Conservation (phyloP, 2,113 vertebrate species). For the Rynchops niger region DNA sequence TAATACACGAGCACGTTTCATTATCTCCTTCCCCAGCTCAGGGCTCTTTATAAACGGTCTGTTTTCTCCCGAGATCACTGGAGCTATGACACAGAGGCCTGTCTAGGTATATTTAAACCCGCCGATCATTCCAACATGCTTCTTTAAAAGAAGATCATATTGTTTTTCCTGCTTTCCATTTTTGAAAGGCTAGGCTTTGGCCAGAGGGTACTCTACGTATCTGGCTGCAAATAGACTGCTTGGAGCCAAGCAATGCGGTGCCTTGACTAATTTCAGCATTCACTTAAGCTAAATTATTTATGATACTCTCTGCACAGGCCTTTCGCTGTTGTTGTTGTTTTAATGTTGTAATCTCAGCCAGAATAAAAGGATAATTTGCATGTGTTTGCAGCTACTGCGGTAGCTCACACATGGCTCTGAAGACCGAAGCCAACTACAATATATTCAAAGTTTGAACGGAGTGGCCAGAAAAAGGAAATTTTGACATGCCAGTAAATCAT, state of each 20-base stretch:
- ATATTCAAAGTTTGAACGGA: constrained; percentile 11
- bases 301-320: constrained; percentile 52
- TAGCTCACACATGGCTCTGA: constrained; percentile 21
- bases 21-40: constrained; percentile 61
- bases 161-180: constrained; percentile 76
- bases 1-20: constrained; percentile 47
- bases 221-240: constrained; percentile 74
- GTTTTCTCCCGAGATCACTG: constrained; percentile 61
- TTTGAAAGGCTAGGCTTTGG: constrained; percentile 72
- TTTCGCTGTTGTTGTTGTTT: constrained; percentile 56
- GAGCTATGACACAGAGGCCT: not conserved
- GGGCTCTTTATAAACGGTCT: constrained; percentile 32
- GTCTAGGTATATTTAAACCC: constrained; percentile 76
- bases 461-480: constrained; percentile 44
- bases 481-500: constrained; percentile 55
- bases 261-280: constrained; percentile 81
- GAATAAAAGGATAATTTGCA: constrained; percentile 62
- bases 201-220: constrained; percentile 65
- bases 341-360: constrained; percentile 23
- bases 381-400: constrained; percentile 26
- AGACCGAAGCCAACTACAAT: constrained; percentile 21
- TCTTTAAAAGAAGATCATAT: constrained; percentile 72
- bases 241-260: constrained; percentile 76
- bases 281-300: constrained; percentile 82
- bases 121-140: constrained; percentile 52